phyloP scores from a whole-genome alignment of 2,888 invertebrate species.

The Helleia helle region DNA sequence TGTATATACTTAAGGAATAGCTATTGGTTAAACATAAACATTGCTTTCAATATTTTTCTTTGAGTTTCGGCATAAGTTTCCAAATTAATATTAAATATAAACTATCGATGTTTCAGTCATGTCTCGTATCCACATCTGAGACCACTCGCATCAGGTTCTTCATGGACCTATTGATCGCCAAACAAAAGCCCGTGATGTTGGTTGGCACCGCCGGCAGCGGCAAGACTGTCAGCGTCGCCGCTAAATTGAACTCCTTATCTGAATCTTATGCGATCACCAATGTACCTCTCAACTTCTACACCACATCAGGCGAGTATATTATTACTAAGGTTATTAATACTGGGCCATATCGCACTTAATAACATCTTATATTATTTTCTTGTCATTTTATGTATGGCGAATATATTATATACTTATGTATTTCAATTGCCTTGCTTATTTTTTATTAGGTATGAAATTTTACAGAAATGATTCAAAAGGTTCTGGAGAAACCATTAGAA shows the following conservation, averaged over 20 bases:
- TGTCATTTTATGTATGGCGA: too few species aligned
- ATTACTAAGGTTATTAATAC: too few species aligned
- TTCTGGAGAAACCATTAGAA: constrained; percentile 92
- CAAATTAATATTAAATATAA: too few species aligned
- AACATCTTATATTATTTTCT: too few species aligned
- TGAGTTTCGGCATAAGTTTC: neutral
- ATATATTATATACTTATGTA: too few species aligned
- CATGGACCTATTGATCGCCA: constrained; percentile 86
- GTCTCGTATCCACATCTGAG: constrained; percentile 91
- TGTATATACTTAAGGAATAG: too few species aligned
- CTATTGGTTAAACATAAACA: too few species aligned
- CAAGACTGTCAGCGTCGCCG: constrained; percentile 92
- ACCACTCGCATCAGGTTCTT: constrained; percentile 91
- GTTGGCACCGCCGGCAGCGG: constrained; percentile 93
- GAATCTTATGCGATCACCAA: constrained; percentile 88
- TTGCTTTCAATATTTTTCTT: neutral
- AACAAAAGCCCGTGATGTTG: constrained; percentile 89
- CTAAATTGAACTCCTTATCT: constrained; percentile 82
- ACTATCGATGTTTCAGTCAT: constrained; percentile 67
- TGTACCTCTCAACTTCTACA: constrained; percentile 96
- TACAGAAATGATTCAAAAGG: constrained; percentile 87
- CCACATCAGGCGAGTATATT: constrained; percentile 80
- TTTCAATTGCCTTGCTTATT: too few species aligned
- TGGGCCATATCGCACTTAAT: too few species aligned
- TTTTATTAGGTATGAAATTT: neutral